Evolutionary conservation across 2,113 vertebrate genomes (phyloP).

Genomic region (Anser brachyrhynchus): DNA sequence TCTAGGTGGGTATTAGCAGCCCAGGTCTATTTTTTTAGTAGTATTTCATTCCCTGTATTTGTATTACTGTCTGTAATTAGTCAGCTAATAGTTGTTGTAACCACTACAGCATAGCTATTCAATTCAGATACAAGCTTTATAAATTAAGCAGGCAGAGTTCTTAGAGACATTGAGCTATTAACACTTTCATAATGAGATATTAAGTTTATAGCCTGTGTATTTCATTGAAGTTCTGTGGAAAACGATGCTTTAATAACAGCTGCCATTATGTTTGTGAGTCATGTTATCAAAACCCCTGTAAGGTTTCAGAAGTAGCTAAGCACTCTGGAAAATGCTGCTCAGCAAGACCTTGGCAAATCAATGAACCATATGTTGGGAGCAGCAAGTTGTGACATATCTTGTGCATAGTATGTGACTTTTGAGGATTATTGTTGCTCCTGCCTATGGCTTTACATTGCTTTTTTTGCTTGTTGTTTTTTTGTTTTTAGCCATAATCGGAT

Average conservation of each 20-base stretch:
- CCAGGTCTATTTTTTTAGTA: not conserved
- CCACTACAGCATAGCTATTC: not conserved
- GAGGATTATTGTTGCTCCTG: not conserved
- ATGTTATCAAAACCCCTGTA: not conserved
- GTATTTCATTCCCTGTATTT: not conserved
- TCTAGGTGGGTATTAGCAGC: not conserved
- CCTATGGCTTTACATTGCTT: not conserved
- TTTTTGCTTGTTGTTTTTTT: not conserved
- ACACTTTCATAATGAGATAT: not conserved
- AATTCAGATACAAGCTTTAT: not conserved
- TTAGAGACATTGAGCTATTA: not conserved
- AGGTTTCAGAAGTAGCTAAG: not conserved
- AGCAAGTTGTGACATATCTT: not conserved
- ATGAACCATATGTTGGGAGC: not conserved
- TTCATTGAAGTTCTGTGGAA: not conserved
- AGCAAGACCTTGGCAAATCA: not conserved
- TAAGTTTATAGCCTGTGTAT: not conserved
- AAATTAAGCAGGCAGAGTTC: not conserved
- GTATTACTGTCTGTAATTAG: not conserved
- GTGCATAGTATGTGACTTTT: not conserved
- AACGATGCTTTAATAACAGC: not conserved
- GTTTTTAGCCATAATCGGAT: conserved; percentile 90
- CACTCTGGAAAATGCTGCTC: not conserved
- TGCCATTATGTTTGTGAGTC: not conserved
- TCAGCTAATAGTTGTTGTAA: not conserved